A percentile compares a stretch with the other conserved stretches of the same genome.
Evolutionary conservation across 2,888 invertebrate species (phyloP).

Genomic region (Calameuta idolon): DNA sequence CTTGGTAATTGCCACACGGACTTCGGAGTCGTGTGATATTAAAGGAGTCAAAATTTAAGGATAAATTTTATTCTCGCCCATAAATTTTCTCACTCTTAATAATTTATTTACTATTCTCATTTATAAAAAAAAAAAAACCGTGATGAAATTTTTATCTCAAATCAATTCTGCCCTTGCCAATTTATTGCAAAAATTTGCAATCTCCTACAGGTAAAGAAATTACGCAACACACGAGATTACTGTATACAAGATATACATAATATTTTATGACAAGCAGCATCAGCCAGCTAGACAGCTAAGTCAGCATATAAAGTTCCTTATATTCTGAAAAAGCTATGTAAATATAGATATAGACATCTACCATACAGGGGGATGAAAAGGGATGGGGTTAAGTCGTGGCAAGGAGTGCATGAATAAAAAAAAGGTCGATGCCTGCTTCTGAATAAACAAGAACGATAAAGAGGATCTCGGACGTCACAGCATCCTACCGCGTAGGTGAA

Average conservation of each 20-base stretch:
- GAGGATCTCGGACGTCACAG: not conserved
- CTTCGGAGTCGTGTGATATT: too few relatives aligned
- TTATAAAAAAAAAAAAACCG: not conserved
- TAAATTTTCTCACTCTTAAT: not conserved
- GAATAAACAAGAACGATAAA: conserved; percentile 45
- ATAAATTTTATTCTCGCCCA: too few relatives aligned
- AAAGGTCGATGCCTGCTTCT: conserved; percentile 34
- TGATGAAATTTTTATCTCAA: not conserved
- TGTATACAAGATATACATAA: not conserved
- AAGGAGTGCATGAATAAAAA: conserved; percentile 20
- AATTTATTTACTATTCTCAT: not conserved
- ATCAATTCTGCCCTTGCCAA: not conserved
- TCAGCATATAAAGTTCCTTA: conserved; percentile 47
- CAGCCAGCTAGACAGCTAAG: not conserved
- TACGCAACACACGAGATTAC: not conserved
- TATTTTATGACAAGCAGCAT: not conserved
- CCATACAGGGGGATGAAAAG: conserved; percentile 13
- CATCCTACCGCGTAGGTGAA: not conserved
- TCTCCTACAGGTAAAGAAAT: not conserved
- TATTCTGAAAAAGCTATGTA: conserved; percentile 42
- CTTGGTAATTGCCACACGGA: not conserved
- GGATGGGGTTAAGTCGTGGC: conserved; percentile 25
- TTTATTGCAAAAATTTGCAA: not conserved
- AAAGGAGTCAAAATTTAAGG: too few relatives aligned
- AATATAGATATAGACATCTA: not conserved